A percentile compares a stretch with the other conserved stretches of the same genome.
Evolutionary conservation across 2,888 invertebrate genomes (phyloP).

Genomic region (Neoascia interrupta): DNA sequence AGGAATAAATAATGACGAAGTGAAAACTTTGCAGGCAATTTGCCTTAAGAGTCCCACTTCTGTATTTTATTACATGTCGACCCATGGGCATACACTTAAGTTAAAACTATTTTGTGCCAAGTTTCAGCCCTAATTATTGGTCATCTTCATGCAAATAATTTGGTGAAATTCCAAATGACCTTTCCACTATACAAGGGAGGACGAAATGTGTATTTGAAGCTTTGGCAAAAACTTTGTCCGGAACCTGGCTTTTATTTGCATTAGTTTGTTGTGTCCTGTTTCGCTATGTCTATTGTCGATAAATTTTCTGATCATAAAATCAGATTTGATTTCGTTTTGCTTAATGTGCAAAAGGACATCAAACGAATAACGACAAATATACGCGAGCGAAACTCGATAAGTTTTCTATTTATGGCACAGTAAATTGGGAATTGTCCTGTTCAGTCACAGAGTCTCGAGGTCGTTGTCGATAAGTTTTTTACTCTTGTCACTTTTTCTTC

Average conservation of each 20-base stretch:
- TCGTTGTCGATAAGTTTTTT: neutral
- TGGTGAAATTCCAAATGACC: conserved; percentile 27
- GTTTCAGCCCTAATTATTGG: conserved; percentile 6
- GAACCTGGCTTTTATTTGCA: conserved; percentile 16
- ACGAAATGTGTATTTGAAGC: neutral
- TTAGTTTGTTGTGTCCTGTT: conserved; percentile 22
- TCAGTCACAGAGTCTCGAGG: neutral
- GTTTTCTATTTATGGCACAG: conserved; percentile 55
- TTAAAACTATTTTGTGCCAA: neutral
- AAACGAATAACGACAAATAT: neutral
- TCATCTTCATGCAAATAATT: conserved; percentile 8
- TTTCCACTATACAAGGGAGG: neutral
- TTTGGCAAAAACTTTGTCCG: neutral
- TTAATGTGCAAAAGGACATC: conserved; percentile 35
- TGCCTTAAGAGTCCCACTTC: neutral
- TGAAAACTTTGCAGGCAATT: conserved; percentile 17
- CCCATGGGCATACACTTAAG: no score
- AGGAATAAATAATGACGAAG: conserved; percentile 5
- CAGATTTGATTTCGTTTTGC: conserved; percentile 45
- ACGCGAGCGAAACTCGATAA: conserved; percentile 52
- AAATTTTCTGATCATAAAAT: conserved; percentile 49
- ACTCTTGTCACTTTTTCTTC: neutral
- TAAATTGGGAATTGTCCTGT: conserved; percentile 45
- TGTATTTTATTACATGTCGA: neutral
- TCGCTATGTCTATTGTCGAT: conserved; percentile 55